Evolutionary conservation across 1,140 invertebrate species (phyloP).

Genomic region (Pseudomyrmex gracilis): DNA sequence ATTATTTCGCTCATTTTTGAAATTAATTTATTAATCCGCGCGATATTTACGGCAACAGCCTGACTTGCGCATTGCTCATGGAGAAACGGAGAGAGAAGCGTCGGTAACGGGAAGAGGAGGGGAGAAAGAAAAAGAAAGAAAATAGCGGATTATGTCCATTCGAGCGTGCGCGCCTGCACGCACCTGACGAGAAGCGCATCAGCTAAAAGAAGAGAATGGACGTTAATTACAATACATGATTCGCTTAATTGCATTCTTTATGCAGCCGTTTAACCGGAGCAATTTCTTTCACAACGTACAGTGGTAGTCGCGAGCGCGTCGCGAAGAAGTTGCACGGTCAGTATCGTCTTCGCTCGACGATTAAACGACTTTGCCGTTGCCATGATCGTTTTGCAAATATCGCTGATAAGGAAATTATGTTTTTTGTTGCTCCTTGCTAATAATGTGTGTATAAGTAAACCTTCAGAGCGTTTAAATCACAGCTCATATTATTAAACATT

Average conservation of each 20-base stretch:
- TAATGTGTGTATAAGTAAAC: not conserved
- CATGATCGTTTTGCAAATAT: constrained; percentile 22
- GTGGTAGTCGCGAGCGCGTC: constrained; percentile 37
- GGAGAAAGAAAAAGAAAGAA: not conserved
- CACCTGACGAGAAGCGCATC: constrained; percentile 69
- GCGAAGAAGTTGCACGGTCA: constrained; percentile 69
- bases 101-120: constrained; percentile 3
- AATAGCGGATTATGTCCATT: constrained; percentile 68
- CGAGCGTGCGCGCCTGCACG: constrained; percentile 65
- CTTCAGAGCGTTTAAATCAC: not conserved
- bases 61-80: constrained; percentile 25
- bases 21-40: constrained; percentile 45
- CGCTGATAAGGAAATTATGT: constrained; percentile 1
- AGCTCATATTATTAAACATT: not conserved
- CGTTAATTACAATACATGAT: constrained; percentile 79
- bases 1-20: not conserved
- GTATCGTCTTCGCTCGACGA: constrained; percentile 55
- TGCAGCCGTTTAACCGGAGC: constrained; percentile 68
- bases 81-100: constrained; percentile 20
- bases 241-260: constrained; percentile 80
- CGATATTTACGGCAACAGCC: constrained; percentile 41
- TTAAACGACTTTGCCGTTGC: constrained; percentile 24
- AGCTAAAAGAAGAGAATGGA: constrained; percentile 71
- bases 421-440: not conserved
- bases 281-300: constrained; percentile 72